Base-by-base conservation (phyloP, 2,888 invertebrate genomes). In the Caradrina kadenii region DNA sequence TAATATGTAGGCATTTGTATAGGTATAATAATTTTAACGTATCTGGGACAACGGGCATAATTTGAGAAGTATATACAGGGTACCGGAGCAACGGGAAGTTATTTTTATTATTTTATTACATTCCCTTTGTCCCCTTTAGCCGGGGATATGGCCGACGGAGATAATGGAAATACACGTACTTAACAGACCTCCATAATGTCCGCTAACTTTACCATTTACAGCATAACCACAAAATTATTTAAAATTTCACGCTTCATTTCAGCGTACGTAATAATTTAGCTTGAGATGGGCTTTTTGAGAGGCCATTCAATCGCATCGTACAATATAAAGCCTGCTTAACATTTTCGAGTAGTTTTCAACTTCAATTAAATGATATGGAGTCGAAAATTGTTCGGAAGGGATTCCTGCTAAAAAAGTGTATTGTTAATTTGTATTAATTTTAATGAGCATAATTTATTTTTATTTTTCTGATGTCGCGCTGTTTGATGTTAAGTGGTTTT, bases 211-310 rank as follows among this genome's bases (percentile, higher is more conserved):
- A 21, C 13, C 49, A 48, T 39, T 55, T 75, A 21, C 22, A 45
- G 19, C n/a, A 17, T 53, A 7, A 21, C 13, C 61, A 35, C 22
- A 22, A 60, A 60, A 76, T 62, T 54, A 53, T 61, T 56, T 11
- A 45, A 42, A 50, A 55, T 8, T 70, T 61, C 39, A 52, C 42
- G 50, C 35, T 50, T 48, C 42, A 22, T 26, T 26, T n/a, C 17
- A 53, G 53, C 35, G 61, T 58, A n/a, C n/a, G n/a, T n/a, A n/a
- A n/a, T 52, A 66, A 66, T 74, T 39, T 63, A 61, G 62, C 17
- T 31, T 58, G n/a, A 21, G 17, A 50, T 53, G 15, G 17, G 48
- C 19, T 61, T 22, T 71, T 62, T 52, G 11, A 70, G 42, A 48
- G 19, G 31, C 19, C 26, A 19, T 59, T 54, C 19, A 39, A 59